Evolutionary conservation across 1,140 invertebrate species (phyloP).

Genomic region (Brachionus sp.): DNA sequence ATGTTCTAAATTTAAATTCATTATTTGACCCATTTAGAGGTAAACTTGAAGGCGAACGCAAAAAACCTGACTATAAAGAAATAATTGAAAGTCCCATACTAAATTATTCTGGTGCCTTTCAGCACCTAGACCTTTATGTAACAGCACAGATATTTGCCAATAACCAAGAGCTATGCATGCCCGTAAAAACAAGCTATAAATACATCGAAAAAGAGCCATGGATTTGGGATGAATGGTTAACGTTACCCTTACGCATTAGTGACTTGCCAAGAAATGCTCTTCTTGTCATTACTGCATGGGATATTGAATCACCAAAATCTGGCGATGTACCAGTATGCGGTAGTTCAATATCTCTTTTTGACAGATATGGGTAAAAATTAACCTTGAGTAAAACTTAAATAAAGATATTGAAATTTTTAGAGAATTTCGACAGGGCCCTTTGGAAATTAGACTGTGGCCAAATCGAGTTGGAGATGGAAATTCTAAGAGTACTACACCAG

Average conservation of each 20-base stretch:
- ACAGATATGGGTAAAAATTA: constrained; percentile 32
- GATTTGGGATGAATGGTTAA: constrained; percentile 95
- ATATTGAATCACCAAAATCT: constrained; percentile 11
- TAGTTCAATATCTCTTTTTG: constrained; percentile 33
- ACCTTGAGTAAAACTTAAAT: background rate
- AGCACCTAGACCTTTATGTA: constrained; percentile 75
- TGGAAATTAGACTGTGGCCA: constrained; percentile 64
- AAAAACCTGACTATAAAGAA: constrained; percentile 80
- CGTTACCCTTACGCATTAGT: constrained; percentile 81
- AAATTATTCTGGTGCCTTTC: constrained; percentile 82
- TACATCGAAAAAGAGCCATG: constrained; percentile 78
- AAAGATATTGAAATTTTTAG: background rate
- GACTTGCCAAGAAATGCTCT: constrained; percentile 71
- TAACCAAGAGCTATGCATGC: constrained; percentile 75
- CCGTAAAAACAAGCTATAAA: constrained; percentile 86
- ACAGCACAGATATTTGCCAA: constrained; percentile 81
- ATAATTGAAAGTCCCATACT: constrained; percentile 80
- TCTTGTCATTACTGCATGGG: constrained; percentile 12
- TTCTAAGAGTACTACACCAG: constrained; percentile 71
- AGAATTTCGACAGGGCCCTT: constrained; percentile 61
- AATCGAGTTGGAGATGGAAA: constrained; percentile 69
- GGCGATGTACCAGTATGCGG: constrained; percentile 31
- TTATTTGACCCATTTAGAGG: constrained; percentile 63
- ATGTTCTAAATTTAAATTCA: background rate
- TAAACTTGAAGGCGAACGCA: constrained; percentile 83